Base-by-base conservation (phyloP, 1,140 invertebrate species). In the Drosophila ironensis region DNA sequence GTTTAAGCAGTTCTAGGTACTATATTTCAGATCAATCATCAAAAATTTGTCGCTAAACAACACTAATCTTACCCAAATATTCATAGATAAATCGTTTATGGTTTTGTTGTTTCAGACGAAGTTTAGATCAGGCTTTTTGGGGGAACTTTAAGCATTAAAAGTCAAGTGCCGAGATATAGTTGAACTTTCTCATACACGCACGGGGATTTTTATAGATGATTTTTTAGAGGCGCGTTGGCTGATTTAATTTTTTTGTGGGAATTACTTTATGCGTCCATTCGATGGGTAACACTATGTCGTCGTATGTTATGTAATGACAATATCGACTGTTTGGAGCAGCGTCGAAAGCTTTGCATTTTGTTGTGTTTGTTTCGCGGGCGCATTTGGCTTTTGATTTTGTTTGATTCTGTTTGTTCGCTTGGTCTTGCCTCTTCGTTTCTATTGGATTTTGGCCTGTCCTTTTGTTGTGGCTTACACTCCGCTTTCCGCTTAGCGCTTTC, bases 51-150 rank as follows among this genome's bases (percentile, higher is more conserved):
- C 27, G 2, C 4, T 9, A n/a, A 20, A 16, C 2, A n/a, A 19
- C 3, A 40, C 16, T 19, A 24, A 41, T 40, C 76, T 88, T 88
- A 88, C 87, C 87, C 87, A 88, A 88, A 88, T 88, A 88, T 88
- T 88, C 87, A 88, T 88, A 87, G 88, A 88, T 86, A 68, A 38
- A 76, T 70, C 46, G 50, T 84, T 82, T 53, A 40, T 72, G 45
- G 46, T 52, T 37, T 50, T 27, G 45, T 48, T 69, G 30, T 41
- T 4, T 72, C 60, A 41, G 63, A 64, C 74, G 64, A 84, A 61
- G 42, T 76, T 60, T 44, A 48, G 27, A 16, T 69, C 45, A 33
- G 9, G 40, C 66, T 41, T 40, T 54, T 28, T 12, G 69, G 24
- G 64, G 52, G 40, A 37, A 25, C 30, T n/a, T n/a, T n/a, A 61